Base-by-base conservation (phyloP, 1,140 invertebrate species). In the Drosophila gunungcola region DNA sequence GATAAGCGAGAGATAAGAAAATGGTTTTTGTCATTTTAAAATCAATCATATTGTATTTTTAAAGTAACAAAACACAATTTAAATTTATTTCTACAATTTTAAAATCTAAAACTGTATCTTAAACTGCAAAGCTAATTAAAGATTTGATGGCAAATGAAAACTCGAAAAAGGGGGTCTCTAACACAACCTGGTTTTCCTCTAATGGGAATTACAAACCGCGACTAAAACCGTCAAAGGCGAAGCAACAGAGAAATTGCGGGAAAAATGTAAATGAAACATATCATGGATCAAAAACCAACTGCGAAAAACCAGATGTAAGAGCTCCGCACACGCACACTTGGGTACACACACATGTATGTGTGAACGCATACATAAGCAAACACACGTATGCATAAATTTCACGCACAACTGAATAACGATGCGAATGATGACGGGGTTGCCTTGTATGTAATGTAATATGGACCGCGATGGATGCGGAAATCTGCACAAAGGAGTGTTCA, bases 361-460 rank as follows among this genome's bases (percentile, higher is more conserved):
- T 38, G 29, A 7, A 53, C 42, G 27, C 12, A 27, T 55, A 55
- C 48, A 48, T 49, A 39, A 49, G 45, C 53, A 72, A 34, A 56
- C 72, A 74, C 48, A 75, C 73, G 73, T 75, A 75, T 75, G 73
- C 73, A 74, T 88, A 88, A 84, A 88, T 88, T 88, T 88, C 60
- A 88, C 83, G 80, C 83, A 80, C 84, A 88, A 89, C 76, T 89
- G 83, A 80, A 80, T 80, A 61, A 63, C 77, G 63, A 61, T 77
- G 67, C 49, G 48, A 52, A 57, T 70, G 74, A 67, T 73, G 58
- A 58, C 60, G 75, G 45, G 38, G 78, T 39, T 73, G 48, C 45
- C 36, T 58, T 61, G 51, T 39, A 60, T 58, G 63, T 63, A 57
- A 60, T 60, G 46, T 80, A 62, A 75, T 73, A 48, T 65, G 67